Base-by-base conservation (phyloP, 2,113 vertebrate species). In the Pogona vitticeps region DNA sequence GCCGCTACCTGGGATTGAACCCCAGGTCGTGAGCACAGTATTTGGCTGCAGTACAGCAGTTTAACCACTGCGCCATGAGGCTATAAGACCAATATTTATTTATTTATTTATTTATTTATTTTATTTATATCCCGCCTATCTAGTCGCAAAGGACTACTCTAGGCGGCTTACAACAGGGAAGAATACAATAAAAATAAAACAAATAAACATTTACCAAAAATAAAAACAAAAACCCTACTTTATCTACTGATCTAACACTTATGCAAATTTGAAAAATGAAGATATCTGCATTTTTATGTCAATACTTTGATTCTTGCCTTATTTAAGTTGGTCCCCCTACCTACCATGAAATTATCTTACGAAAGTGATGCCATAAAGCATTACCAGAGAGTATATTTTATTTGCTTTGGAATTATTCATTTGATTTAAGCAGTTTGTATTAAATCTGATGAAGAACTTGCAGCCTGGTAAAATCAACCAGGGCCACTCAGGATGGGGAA, bases 361-460 rank as follows among this genome's bases (percentile, higher is more conserved):
- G 40, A 70, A 80, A 80, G 18, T 46, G 38, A 80, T 18, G 56
- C 72, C 65, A 59, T n/a, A 79, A 70, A 86, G 14, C 52, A 86
- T 73, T 86, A 46, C 38, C 67, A 73, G 20, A 13, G 67, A 73
- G 18, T 33, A 26, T 28, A 63, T 63, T 80, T 71, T 33, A 28
- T 72, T 86, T 80, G 36, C 56, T 80, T 73, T 80, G 56, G 80
- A 86, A 73, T 72, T 73, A 73, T 73, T 86, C 67, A 63, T 80
- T 68, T 61, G 52, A 61, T 72, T 63, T 86, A 80, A 77, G 40
- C 61, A 85, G 40, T 56, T 76, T n/a, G 21, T 77, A 28, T 80
- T 80, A 80, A 84, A 70, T 8, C 52, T 23, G 31, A 80, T 20
- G 38, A 73, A 78, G 40, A 86, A 33, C 28, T 46, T 80, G 68